Conservation (phyloP, 2,888 invertebrate species). For the Tinea semifulvella region DNA sequence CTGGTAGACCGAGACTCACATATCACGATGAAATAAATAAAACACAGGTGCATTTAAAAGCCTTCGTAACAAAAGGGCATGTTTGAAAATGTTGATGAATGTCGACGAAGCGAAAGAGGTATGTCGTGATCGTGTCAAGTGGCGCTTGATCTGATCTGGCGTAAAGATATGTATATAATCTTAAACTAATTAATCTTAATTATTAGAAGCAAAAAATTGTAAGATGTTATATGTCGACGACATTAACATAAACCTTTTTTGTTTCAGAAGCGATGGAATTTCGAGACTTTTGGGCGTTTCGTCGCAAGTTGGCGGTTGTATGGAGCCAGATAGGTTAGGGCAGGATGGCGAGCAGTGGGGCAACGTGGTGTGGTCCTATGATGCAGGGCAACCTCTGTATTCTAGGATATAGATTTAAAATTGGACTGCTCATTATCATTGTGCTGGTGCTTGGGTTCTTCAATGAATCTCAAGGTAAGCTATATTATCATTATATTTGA, state of each 20-base stretch:
- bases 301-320: slow-evolving; percentile 33
- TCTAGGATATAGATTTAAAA: slow-evolving; percentile 46
- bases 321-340: slow-evolving; percentile 48
- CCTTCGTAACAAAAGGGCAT: too few relatives aligned
- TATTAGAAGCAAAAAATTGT: too few relatives aligned
- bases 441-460: slow-evolving; percentile 53
- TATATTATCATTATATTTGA: too few relatives aligned
- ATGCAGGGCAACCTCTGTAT: slow-evolving; percentile 32
- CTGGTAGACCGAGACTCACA: too few relatives aligned
- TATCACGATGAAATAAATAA: too few relatives aligned
- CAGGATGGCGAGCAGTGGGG: slow-evolving; percentile 19
- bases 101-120: too few relatives aligned
- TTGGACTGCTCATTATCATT: slow-evolving; percentile 43
- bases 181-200: background rate
- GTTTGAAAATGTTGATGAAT: too few relatives aligned
- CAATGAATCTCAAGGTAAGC: slow-evolving; percentile 52
- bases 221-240: background rate
- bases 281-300: slow-evolving; percentile 1
- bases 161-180: background rate
- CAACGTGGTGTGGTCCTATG: slow-evolving; percentile 31
- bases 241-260: background rate
- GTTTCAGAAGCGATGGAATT: slow-evolving; percentile 11
- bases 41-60: too few relatives aligned
- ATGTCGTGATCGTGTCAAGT: too few relatives aligned
- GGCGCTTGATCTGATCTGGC: too few relatives aligned